phyloP scores from a whole-genome alignment of 2,797 vertebrate species.

The Sebastes flavidus region DNA sequence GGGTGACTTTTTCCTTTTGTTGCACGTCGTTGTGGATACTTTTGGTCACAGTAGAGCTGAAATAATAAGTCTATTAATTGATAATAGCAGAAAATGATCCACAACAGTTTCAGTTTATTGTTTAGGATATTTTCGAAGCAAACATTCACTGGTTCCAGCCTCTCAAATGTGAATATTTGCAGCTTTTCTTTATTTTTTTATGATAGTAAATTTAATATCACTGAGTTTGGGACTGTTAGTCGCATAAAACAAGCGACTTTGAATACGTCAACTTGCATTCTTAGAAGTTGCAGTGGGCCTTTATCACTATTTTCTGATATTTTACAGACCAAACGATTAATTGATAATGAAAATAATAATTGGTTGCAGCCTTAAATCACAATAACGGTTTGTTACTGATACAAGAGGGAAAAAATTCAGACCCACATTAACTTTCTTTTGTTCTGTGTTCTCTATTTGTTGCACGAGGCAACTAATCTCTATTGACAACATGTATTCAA shows the following conservation, averaged over 20 bases:
- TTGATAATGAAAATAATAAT: background rate
- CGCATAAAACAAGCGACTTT: too few species aligned
- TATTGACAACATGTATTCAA: too few species aligned
- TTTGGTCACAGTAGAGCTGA: background rate
- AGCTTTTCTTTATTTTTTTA: background rate
- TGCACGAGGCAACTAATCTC: too few species aligned
- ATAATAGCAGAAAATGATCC: background rate
- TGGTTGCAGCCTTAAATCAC: background rate
- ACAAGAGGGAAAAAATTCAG: background rate
- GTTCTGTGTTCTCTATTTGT: background rate
- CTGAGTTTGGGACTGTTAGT: too few species aligned
- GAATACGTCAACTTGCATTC: too few species aligned
- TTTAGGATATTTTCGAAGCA: too few species aligned
- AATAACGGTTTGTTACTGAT: background rate
- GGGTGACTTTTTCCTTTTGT: background rate
- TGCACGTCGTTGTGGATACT: background rate
- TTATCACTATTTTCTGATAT: too few species aligned
- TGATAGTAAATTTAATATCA: background rate
- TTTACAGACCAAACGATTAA: background rate
- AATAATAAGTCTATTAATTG: too few species aligned
- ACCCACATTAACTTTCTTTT: background rate
- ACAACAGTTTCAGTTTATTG: too few species aligned
- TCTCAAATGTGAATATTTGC: too few species aligned
- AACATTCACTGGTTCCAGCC: background rate
- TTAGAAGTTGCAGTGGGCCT: too few species aligned